Evolutionary conservation across 2,113 vertebrate species (phyloP), one percentile per base, ranked within the genome.

Genomic region (Brachirus orientalis): DNA sequence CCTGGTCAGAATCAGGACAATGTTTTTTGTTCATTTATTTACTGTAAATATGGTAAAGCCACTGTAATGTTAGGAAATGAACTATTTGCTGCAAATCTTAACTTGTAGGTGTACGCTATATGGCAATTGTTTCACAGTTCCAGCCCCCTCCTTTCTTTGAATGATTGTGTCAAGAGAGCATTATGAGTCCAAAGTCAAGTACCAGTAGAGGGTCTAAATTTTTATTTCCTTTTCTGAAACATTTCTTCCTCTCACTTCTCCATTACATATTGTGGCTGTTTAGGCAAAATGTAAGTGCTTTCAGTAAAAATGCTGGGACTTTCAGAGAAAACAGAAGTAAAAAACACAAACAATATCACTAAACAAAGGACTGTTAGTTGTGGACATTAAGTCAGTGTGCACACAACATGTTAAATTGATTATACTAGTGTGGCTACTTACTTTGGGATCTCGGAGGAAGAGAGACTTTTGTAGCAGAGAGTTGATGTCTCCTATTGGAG

Each of bases 391-490:
- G 14, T n/a, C 22, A 12, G 16, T 0, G n/a, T 3, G n/a, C 35
- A 22, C 1, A 55, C 57, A 13, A 9, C 8, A 36, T 50, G n/a
- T 45, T 28, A 1, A 35, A 18, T 62, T 22, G 64, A 46, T 44
- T 33, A 18, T 7, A 14, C 8, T 5, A 0, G 7, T 41, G 37
- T 18, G 41, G 3, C 14, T 7, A 4, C 72, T 84, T 95, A 99
- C 98, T 96, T 98, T 98, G 72, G 98, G 98, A 88, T 99, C 98
- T 88, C 97, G 91, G 35, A 99, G 96, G 86, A 98, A 99, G 58
- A 99, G 95, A 16, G 97, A 94, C 92, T 98, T 96, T 62, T 97
- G 94, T 63, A 99, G 95, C 79, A 99, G 94, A 58, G 97, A 92
- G 60, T 97, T 96, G 75, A 98, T 93, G 80, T 99, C 97, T 74